Evolutionary conservation across 2,797 vertebrate species (phyloP).

Genomic region (Typhlichthys subterraneus): DNA sequence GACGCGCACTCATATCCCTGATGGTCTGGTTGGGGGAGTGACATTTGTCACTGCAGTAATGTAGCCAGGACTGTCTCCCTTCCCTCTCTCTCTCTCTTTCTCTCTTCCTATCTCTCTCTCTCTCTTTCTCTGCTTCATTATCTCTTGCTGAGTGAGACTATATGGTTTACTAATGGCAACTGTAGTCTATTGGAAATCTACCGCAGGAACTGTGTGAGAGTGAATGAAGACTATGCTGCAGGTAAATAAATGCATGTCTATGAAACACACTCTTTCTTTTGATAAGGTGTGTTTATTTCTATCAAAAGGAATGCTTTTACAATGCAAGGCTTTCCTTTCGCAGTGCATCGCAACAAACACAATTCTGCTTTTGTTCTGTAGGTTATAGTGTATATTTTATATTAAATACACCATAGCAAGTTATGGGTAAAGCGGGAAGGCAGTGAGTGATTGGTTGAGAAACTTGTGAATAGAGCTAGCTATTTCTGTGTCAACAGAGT

Average conservation of each 20-base stretch:
- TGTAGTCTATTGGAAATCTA: conserved; percentile 40
- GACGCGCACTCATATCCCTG: conserved; percentile 25
- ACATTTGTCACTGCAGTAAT: conserved; percentile 69
- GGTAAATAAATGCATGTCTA: conserved; percentile 60
- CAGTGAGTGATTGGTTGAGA: not conserved
- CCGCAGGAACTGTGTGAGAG: conserved; percentile 35
- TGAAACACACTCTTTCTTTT: conserved; percentile 14
- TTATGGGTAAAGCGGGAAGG: not conserved
- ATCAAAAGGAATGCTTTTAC: no score
- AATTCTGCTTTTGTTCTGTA: not conserved
- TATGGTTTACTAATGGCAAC: conserved; percentile 48
- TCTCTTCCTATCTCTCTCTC: conserved; percentile 15
- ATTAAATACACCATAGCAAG: not conserved
- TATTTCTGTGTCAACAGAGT: conserved; percentile 19
- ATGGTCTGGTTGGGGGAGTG: conserved; percentile 63
- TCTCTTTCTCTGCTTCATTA: conserved; percentile 29
- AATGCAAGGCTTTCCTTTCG: no score
- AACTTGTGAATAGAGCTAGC: conserved; percentile 26
- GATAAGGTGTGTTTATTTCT: no score
- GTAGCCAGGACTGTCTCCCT: conserved; percentile 52
- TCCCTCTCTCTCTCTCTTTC: conserved; percentile 44
- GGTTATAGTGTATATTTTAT: conserved; percentile 2
- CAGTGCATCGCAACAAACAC: no score
- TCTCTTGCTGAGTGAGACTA: conserved; percentile 30
- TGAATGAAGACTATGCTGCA: conserved; percentile 69